Evolutionary conservation across 2,888 invertebrate genomes (phyloP).

Genomic region (Nymphalis c-album): DNA sequence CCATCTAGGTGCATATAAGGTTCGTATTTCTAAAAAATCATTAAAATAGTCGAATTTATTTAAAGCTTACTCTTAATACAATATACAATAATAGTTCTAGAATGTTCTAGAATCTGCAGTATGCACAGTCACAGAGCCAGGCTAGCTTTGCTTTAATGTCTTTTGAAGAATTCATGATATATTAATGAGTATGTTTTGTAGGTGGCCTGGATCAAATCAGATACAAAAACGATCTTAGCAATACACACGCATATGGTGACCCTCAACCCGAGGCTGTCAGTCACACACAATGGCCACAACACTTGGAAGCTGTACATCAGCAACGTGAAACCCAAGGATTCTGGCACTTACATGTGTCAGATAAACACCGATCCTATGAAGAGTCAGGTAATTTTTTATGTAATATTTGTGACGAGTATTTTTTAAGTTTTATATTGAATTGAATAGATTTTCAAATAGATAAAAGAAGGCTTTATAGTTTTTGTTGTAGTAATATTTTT

Average conservation of each 20-base stretch:
- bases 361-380: conserved; percentile 95
- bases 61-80: no score
- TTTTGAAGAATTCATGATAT: background rate
- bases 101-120: no score
- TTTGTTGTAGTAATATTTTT: no score
- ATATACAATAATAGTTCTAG: no score
- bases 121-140: background rate
- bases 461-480: no score
- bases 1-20: conserved; percentile 92
- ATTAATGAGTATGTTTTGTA: conserved; percentile 53
- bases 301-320: conserved; percentile 95
- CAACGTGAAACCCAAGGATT: conserved; percentile 93
- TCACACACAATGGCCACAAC: conserved; percentile 95
- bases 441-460: no score
- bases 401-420: background rate
- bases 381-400: conserved; percentile 84
- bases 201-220: conserved; percentile 96
- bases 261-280: conserved; percentile 90
- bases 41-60: background rate
- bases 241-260: conserved; percentile 95
- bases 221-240: conserved; percentile 92
- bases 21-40: conserved; percentile 56
- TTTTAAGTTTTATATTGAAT: background rate
- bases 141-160: background rate
- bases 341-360: conserved; percentile 96